Evolutionary conservation across 2,113 vertebrate species (phyloP), one percentile per base, ranked within the genome.

Genomic region (Apteryx owenii): DNA sequence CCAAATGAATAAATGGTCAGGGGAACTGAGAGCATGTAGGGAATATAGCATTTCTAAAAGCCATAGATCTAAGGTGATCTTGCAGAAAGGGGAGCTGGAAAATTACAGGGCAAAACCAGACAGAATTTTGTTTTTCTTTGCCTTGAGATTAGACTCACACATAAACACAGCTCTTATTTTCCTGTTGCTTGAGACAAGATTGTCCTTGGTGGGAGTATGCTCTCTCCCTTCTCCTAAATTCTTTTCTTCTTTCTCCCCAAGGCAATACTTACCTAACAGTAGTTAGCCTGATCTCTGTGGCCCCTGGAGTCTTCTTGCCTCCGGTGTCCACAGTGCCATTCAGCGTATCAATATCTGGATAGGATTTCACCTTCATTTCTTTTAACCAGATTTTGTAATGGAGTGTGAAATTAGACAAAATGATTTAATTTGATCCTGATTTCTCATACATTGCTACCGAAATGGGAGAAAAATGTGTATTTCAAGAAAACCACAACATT

Each of bases 41-140:
- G 6, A 73, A 70, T 33, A 53, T 5, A 82, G 10, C 1, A 58
- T 10, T 13, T 54, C 33, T 70, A 78, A 92, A 81, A 14, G 10
- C 9, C 58, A 10, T 29, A 56, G 9, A 13, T 58, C n/a, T 33
- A n/a, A 61, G 9, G 51, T 26, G 7, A 2, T 81, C 4, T 89
- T 83, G 16, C 10, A 75, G 60, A 42, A 73, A 90, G 6, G 25
- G 2, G 3, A 68, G 19, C 2, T 53, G 33, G 20, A 68, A 92
- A 75, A 26, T 50, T 64, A 81, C 28, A 7, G 2, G 4, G 2
- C 1, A 22, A 88, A 64, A 5, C 0, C 1, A 1, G 9, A 28
- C 15, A 10, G 9, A 17, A 13, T 58, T 11, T 9, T 81, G 12
- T 68, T 78, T 42, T 58, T 64, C 6, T 53, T 66, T 75, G 20